A percentile compares a stretch with the other conserved stretches of the same genome.
Conservation (phyloP, 2,888 invertebrate genomes). For the Tridacna gigas region DNA sequence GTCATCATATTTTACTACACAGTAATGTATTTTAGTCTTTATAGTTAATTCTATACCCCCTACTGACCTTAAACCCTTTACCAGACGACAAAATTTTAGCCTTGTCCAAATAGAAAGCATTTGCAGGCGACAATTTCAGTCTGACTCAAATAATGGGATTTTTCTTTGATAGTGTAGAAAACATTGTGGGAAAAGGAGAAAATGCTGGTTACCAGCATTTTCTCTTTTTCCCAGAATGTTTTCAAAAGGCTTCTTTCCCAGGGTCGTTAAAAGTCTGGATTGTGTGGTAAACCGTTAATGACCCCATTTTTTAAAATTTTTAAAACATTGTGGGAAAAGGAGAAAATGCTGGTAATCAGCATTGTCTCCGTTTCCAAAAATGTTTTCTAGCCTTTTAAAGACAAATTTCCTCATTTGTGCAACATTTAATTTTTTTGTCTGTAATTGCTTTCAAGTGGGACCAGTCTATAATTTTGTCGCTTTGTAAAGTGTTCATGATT, state of each 20-base stretch:
- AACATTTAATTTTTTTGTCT: too few species aligned
- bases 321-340: not conserved
- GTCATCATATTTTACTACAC: constrained; percentile 85
- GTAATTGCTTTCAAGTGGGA: too few species aligned
- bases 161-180: not conserved
- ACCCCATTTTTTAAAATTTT: too few species aligned
- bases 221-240: not conserved
- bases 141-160: not conserved
- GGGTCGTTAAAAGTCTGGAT: too few species aligned
- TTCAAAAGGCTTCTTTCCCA: too few species aligned
- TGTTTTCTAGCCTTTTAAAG: not conserved
- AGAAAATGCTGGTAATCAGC: not conserved
- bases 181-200: not conserved
- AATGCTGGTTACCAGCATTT: not conserved
- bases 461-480: too few species aligned
- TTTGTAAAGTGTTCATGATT: too few species aligned
- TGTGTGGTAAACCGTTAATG: too few species aligned
- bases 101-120: constrained; percentile 1
- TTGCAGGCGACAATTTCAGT: too few species aligned
- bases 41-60: not conserved
- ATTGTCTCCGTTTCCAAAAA: not conserved
- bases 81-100: not conserved
- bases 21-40: constrained; percentile 62
- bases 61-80: not conserved
- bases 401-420: too few species aligned